Evolutionary conservation across 2,888 invertebrate genomes (phyloP), one percentile per base, ranked within the genome.

Genomic region (Ptilodon capucinus): DNA sequence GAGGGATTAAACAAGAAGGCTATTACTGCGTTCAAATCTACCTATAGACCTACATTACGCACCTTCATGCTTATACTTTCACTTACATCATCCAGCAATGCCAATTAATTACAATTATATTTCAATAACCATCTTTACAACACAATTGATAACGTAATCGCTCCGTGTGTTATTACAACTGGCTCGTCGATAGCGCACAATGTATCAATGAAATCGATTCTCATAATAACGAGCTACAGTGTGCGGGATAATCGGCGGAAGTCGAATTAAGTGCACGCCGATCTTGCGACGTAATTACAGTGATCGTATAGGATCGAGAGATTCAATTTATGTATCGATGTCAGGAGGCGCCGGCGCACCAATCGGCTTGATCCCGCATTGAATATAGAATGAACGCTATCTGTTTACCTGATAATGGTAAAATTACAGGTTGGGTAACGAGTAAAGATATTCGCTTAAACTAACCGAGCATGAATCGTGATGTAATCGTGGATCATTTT

Each of bases 321-420:
- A 83, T 80, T 77, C 75, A 75, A 84, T 84, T 84, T 82, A 84
- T 84, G 79, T 80, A 83, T 83, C 79, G 80, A 81, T 81, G 80
- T 77, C 77, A 67, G 65, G 60, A 73, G 79, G 77, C 79, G 80
- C 76, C 76, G 65, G 59, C 51, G 57, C 62, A 60, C 53, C 68
- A 65, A 64, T 54, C 50, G 46, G 42, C 39, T 17, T 42, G 60
- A 16, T 40, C 41, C 46, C 48, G 48, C 28, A 42, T 44, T 51
- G 49, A 57, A 53, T 49, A 68, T 65, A 61, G 60, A 71, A 60
- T 60, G 61, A 53, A 60, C 57, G 64, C 68, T 71, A 73, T 62
- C 65, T 59, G 64, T 75, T 78, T 71, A 76, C 76, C 64, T 64
- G 77, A 77, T 78, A 79, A 79, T 76, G 61, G 62, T 72, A 63